Evolutionary conservation across 1,140 invertebrate species (phyloP), one percentile per base, ranked within the genome.

Genomic region (Pseudomyrmex concolor): DNA sequence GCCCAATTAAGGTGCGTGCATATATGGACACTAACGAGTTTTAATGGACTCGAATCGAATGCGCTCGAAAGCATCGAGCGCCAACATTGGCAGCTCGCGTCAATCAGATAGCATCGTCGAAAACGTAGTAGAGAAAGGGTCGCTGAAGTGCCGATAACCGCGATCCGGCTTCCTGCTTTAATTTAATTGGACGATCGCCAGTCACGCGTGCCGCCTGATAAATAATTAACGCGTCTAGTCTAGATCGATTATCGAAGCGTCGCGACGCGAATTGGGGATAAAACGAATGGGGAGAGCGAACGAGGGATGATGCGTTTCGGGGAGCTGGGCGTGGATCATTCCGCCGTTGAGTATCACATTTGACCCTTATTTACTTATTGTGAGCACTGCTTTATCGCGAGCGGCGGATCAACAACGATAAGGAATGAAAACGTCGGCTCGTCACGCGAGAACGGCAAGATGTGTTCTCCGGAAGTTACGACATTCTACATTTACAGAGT

Each of bases 111-210:
- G 76, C 86, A 71, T 67, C 71, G 77, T 60, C 81, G 87, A 89
- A 86, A 34, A 89, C 72, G 81, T 70, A 77, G 76, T 60, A 77
- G 84, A 74, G 76, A 57, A 84, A 84, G 84, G 87, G 84, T 89
- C 74, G 88, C 84, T 82, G 60, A 86, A 89, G 87, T 89, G 84
- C 87, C 87, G 86, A 89, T 86, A 86, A 82, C 64, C 84, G 50
- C 87, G 88, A 89, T 89, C 87, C 84, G 68, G 88, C 89, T 89
- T 90, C 87, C 89, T 90, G 89, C 86, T 87, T 89, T 89, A 90
- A 90, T 90, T 90, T 90, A 90, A 90, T 90, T 90, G 89, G 89
- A 86, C 86, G 86, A 90, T 86, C 85, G 89, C 87, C 87, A 89
- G 87, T 87, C 89, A 88, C 89, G 89, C 89, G 89, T 90, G 89